Base-by-base conservation (phyloP, 2,888 invertebrate genomes). In the Hybos culiciformis region DNA sequence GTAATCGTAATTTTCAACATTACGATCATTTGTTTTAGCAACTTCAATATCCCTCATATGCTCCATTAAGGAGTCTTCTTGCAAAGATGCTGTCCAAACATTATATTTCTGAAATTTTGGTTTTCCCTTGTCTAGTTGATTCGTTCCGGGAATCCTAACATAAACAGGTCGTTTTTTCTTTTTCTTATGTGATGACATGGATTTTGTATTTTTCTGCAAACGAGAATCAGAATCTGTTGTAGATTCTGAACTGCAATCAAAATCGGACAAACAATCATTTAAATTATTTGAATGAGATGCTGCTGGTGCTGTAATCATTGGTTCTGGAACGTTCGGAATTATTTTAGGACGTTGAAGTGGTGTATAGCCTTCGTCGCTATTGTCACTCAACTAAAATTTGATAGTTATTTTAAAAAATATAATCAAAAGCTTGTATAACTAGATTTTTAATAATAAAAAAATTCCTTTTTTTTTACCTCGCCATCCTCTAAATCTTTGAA, bases 11-110 rank as follows among this genome's bases (percentile, higher is more conserved):
- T 78, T 79, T 65, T 87, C 86, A 40, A 85, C 80, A 59, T 69
- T 72, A 19, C 79, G 67, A 68, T 74, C 79, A 61, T 72, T 72
- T 56, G 69, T 76, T 63, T 66, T 67, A 2, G 78, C 76, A 9
- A 88, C 85, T 62, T 81, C 83, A 64, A 84, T 84, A 33, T 76
- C 76, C 11, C 78, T 76, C 67, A 90, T 73, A 53, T 83, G 80
- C 58, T 86, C 82, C 20, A 82, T 79, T 41, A 90, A 64, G 0
- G 81, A 72, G 51, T 87, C 86, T 59, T 88, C 87, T 68, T 86
- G 78, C n/a, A 76, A 59, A 19, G 74, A 68, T 47, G 72, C 73
- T 50, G 74, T 73, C 88, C 88, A 90, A 50, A 88, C 74, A 61
- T 83, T 82, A 56, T 85, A 86, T 61, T 80, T 79, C 48, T 72